These are phyloP conservation scores for Chrysopa pallens DNA, from an alignment of 1,140 invertebrate species.

Conservation along the genomic window DNA sequence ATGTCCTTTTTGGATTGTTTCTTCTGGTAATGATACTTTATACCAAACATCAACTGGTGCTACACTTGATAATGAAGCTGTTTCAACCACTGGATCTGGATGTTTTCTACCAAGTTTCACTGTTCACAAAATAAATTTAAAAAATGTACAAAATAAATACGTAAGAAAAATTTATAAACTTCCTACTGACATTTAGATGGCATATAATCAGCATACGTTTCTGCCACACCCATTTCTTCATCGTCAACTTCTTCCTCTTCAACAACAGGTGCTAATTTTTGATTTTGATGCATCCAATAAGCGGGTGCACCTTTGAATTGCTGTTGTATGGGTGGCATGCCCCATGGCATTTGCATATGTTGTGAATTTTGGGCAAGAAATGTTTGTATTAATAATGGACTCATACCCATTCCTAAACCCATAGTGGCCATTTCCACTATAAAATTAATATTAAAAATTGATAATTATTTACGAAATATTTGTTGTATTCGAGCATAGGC, in stretches of 20 bases:
- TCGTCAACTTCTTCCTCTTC: constrained; percentile 82
- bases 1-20: constrained; percentile 64
- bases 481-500: no score
- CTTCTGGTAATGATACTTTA: constrained; percentile 66
- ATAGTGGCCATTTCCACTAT: constrained; percentile 39
- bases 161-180: constrained; percentile 1
- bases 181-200: constrained; percentile 68
- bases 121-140: constrained; percentile 18
- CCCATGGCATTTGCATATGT: constrained; percentile 30
- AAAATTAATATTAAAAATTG: not conserved
- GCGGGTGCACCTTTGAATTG: constrained; percentile 25
- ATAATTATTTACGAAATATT: no score
- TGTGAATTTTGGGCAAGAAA: constrained; percentile 21
- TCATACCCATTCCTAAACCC: constrained; percentile 27
- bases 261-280: constrained; percentile 11
- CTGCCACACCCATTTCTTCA: constrained; percentile 92
- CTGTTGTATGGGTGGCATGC: constrained; percentile 26
- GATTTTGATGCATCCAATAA: constrained; percentile 27
- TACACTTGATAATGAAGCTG: constrained; percentile 90
- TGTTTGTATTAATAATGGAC: constrained; percentile 30
- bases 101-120: constrained; percentile 90
- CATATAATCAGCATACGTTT: constrained; percentile 97
- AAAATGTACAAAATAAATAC: constrained; percentile 6
- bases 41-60: constrained; percentile 91
- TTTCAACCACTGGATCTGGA: constrained; percentile 99